These are phyloP conservation scores for Polia nebulosa DNA, from an alignment of 2,888 invertebrate genomes.

Conservation along the genomic window DNA sequence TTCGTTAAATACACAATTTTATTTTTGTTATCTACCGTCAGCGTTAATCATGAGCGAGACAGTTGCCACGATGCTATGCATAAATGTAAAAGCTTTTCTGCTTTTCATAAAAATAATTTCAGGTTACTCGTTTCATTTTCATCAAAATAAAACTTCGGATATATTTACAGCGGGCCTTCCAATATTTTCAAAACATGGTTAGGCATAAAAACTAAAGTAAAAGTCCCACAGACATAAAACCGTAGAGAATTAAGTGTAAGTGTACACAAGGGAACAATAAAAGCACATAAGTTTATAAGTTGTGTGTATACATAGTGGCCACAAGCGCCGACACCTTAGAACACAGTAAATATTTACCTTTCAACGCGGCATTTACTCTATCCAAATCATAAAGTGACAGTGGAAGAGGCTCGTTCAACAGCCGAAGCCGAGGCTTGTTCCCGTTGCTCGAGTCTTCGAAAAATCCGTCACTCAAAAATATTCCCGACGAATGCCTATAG, in stretches of 20 bases:
- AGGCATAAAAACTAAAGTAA: conserved; percentile 27
- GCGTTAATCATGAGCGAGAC: conserved; percentile 69
- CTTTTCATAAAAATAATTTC: conserved; percentile 56
- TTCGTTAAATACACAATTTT: conserved; percentile 63
- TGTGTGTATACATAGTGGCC: conserved; percentile 71
- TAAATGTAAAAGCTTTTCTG: conserved; percentile 72
- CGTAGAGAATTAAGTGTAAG: conserved; percentile 41
- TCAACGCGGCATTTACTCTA: conserved; percentile 89
- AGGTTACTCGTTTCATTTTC: conserved; percentile 44
- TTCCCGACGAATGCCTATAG: conserved; percentile 88
- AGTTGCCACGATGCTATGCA: conserved; percentile 62
- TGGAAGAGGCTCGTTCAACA: conserved; percentile 89
- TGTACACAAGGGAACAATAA: conserved; percentile 70
- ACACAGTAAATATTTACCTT: conserved; percentile 88
- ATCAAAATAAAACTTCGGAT: conserved; percentile 27
- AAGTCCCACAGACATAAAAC: conserved; percentile 54
- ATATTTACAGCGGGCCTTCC: conserved; percentile 34
- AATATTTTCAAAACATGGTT: conserved; percentile 22
- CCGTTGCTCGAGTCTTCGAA: conserved; percentile 79
- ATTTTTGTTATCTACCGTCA: conserved; percentile 66
- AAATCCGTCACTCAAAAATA: conserved; percentile 88
- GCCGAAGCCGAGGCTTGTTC: conserved; percentile 82
- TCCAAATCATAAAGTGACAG: conserved; percentile 89
- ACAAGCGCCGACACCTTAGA: conserved; percentile 80
- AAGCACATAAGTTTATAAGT: conserved; percentile 77